Base-by-base conservation (phyloP, 2,888 invertebrate genomes). In the Cephonodes hylas region DNA sequence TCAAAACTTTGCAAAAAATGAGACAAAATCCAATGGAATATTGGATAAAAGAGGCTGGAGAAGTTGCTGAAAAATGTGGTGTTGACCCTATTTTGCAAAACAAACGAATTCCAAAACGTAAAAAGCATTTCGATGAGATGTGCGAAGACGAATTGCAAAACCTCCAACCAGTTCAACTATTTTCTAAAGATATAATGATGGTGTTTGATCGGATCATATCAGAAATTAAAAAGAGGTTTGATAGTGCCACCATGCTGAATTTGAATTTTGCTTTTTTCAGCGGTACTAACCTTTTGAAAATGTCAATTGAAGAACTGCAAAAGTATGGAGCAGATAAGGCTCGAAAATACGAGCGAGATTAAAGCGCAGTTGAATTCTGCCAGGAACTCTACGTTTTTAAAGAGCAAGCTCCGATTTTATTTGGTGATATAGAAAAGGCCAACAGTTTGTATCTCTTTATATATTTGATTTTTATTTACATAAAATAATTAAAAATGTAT, bases 301-400 rank as follows among this genome's bases (percentile, higher is more conserved):
- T 42, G 42, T 42, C 42, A 8, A 42, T 10, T 42, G 42, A 42
- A 42, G 42, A 42, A 42, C 13, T n/a, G 15, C 42, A 42, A 42
- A 42, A 42, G 42, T 13, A 42, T 42, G 42, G 42, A 42, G 42
- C 42, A 42, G 13, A 42, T 42, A 10, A 13, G 42, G n/a, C 42
- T 42, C n/a, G 13, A 38, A 38, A 10, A 38, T 38, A 7, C 13
- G 38, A 38, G 38, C 38, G 38, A 38, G 38, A 38, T 38, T 73
- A 71, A 66, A 72, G 59, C 42, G 61, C 64, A 59, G 64, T 70
- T 63, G 71, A 70, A 69, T 71, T 73, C 64, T 69, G 66, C 65
- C 69, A 70, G 65, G 66, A 69, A 66, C 64, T 66, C 42, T 57
- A 63, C 60, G 69, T 69, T 66, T 71, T 70, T 61, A 70, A 72